Conservation (phyloP, 2,888 invertebrate genomes). For the Heteropelma amictum region DNA sequence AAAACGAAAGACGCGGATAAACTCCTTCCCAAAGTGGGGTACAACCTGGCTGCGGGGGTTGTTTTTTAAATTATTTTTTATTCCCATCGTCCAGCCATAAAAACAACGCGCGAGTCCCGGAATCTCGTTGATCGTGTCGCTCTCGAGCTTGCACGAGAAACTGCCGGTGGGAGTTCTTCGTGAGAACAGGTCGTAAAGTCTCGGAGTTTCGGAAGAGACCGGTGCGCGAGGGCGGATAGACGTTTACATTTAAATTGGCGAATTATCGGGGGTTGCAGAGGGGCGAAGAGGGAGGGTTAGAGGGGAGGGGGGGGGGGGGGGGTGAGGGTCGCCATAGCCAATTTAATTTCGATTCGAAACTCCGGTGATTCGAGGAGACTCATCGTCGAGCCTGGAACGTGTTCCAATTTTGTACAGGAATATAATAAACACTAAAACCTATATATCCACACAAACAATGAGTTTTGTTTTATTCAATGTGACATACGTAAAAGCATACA, state of each 20-base stretch:
- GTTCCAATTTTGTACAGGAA: constrained; percentile 27
- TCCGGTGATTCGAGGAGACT: constrained; percentile 32
- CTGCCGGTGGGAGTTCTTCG: constrained; percentile 7
- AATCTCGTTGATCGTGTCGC: constrained; percentile 42
- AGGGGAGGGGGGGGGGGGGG: constrained; percentile 19
- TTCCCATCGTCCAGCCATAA: constrained; percentile 39
- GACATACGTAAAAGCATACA: background rate
- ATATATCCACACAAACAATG: background rate
- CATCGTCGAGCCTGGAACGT: constrained; percentile 21
- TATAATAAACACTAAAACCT: background rate
- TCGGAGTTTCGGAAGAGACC: background rate
- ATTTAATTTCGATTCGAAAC: constrained; percentile 48
- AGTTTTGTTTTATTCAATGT: background rate
- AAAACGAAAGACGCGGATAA: constrained; percentile 1
- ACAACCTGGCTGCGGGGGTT: background rate
- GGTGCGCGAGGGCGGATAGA: constrained; percentile 14
- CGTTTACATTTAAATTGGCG: constrained; percentile 52
- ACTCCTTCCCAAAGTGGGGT: background rate
- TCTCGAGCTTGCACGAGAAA: constrained; percentile 6
- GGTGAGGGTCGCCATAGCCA: constrained; percentile 25
- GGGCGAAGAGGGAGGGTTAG: constrained; percentile 9
- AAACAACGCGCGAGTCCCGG: constrained; percentile 33
- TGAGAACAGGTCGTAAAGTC: constrained; percentile 43
- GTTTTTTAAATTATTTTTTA: constrained; percentile 28
- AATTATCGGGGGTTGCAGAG: constrained; percentile 30